Evolutionary conservation across 2,113 vertebrate species (phyloP).

Genomic region (Empidonax traillii): DNA sequence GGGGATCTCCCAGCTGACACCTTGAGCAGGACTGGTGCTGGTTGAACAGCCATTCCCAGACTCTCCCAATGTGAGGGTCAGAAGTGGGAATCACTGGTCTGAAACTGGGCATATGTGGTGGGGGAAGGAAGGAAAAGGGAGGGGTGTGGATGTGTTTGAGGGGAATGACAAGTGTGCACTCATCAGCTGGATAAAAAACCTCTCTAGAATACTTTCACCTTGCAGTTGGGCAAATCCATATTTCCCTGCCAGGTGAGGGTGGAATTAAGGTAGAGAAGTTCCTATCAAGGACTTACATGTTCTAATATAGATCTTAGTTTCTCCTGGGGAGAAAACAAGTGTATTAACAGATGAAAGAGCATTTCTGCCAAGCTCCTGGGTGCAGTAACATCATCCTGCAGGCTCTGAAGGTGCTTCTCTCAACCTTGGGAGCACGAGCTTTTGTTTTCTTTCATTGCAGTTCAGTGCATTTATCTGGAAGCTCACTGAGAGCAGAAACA

Average conservation of each 20-base stretch:
- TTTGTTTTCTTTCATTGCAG: neutral
- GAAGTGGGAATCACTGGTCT: neutral
- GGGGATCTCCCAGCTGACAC: neutral
- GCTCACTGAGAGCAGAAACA: neutral
- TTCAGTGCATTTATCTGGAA: neutral
- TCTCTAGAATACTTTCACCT: neutral
- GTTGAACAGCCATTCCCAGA: neutral
- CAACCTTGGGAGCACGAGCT: neutral
- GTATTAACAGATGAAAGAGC: neutral
- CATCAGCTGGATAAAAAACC: neutral
- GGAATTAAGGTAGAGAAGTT: neutral
- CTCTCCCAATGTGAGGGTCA: neutral
- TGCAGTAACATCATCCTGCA: neutral
- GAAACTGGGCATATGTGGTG: neutral
- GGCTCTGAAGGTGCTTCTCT: neutral
- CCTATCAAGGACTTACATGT: accelerated
- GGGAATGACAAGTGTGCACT: neutral
- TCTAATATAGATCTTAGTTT: neutral
- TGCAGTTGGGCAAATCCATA: neutral
- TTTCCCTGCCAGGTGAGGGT: neutral
- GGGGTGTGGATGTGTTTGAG: no score
- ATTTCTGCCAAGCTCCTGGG: neutral
- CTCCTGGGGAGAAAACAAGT: neutral
- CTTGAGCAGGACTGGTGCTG: neutral
- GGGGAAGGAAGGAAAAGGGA: neutral